phyloP scores from a whole-genome alignment of 1,140 invertebrate genomes.

The Aphelinus certus region DNA sequence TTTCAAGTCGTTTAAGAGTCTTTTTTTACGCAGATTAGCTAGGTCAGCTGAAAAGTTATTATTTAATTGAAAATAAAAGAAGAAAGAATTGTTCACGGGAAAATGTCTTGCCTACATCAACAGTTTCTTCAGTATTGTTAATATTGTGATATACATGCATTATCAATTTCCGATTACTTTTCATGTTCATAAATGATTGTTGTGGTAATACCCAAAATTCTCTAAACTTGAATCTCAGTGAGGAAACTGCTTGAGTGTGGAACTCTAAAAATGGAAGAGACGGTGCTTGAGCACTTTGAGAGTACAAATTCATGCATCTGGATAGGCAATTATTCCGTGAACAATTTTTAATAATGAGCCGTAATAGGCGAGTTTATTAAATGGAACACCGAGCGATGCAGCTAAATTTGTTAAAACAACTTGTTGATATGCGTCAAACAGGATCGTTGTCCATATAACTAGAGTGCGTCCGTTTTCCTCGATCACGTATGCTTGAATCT shows the following conservation, averaged over 20 bases:
- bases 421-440: background rate
- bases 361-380: constrained; percentile 38
- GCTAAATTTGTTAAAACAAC: constrained; percentile 25
- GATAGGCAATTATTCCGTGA: constrained; percentile 34
- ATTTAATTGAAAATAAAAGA: constrained; percentile 46
- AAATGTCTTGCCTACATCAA: constrained; percentile 22
- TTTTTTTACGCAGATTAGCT: constrained; percentile 41
- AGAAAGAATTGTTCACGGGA: constrained; percentile 32
- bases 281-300: constrained; percentile 17
- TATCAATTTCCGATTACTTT: constrained; percentile 16
- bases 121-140: constrained; percentile 18
- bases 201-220: constrained; percentile 17
- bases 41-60: constrained; percentile 44
- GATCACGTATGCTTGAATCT: background rate
- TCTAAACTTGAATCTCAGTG: constrained; percentile 18
- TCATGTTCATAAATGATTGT: constrained; percentile 13
- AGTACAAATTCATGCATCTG: constrained; percentile 48
- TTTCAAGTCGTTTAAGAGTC: constrained; percentile 40
- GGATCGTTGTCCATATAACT: background rate
- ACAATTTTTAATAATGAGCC: constrained; percentile 41
- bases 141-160: constrained; percentile 13
- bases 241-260: constrained; percentile 6
- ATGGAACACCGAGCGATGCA: constrained; percentile 44
- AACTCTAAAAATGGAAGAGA: constrained; percentile 18
- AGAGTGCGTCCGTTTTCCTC: background rate